These are phyloP conservation scores for Solea senegalensis DNA, from an alignment of 2,113 vertebrate species.

Conservation along the genomic window DNA sequence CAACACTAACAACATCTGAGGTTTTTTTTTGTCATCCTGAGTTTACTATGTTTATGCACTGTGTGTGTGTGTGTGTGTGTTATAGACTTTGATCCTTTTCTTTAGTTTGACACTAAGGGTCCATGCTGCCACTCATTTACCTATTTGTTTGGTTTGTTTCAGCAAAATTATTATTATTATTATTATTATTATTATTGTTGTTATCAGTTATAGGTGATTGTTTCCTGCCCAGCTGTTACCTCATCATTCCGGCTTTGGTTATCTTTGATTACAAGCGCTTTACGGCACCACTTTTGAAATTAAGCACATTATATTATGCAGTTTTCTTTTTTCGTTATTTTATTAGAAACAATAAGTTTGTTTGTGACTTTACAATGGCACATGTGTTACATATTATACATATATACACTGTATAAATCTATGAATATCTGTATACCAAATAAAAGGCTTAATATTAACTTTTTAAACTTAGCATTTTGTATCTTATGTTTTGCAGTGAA, in stretches of 20 bases:
- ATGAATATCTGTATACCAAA: constrained; percentile 98
- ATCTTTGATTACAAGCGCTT: constrained; percentile 59
- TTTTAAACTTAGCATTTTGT: constrained; percentile 94
- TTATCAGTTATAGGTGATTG: constrained; percentile 57
- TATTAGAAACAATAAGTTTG: constrained; percentile 80
- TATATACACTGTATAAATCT: constrained; percentile 85
- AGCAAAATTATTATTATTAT: constrained; percentile 45
- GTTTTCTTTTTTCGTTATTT: constrained; percentile 65
- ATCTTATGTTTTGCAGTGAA: constrained; percentile 65
- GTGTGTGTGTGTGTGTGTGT: constrained; percentile 59
- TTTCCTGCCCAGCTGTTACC: constrained; percentile 85
- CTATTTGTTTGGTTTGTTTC: constrained; percentile 42
- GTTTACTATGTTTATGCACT: constrained; percentile 81
- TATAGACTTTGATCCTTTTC: constrained; percentile 59
- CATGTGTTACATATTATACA: constrained; percentile 89
- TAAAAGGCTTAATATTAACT: constrained; percentile 98
- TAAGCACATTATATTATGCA: constrained; percentile 64
- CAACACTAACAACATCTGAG: constrained; percentile 45
- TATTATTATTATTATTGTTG: constrained; percentile 43
- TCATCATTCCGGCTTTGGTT: constrained; percentile 83
- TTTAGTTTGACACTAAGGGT: constrained; percentile 76
- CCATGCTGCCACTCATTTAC: constrained; percentile 68
- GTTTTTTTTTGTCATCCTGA: constrained; percentile 62
- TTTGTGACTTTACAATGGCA: constrained; percentile 81
- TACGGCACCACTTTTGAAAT: constrained; percentile 50